phyloP scores from a whole-genome alignment of 2,888 invertebrate genomes.

The Caradrina kadenii region DNA sequence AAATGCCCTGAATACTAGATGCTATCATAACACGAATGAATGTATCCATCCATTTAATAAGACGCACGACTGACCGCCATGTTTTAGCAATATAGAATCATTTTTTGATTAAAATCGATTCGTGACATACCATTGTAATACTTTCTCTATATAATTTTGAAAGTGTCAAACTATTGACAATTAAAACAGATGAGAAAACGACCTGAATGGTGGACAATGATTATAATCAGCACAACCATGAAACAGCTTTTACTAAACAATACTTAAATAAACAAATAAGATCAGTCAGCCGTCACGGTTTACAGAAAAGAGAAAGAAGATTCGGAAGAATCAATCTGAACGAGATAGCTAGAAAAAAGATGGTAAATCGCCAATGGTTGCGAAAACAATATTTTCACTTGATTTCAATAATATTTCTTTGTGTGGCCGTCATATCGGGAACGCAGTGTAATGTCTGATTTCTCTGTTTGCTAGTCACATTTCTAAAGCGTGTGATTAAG shows the following conservation, averaged over 20 bases:
- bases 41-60: constrained; percentile 54
- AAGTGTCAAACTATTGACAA: constrained; percentile 67
- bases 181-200: constrained; percentile 61
- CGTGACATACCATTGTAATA: constrained; percentile 69
- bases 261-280: constrained; percentile 71
- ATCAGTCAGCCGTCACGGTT: constrained; percentile 65
- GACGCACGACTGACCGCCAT: constrained; percentile 60
- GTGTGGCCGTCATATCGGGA: constrained; percentile 64
- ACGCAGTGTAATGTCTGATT: constrained; percentile 68
- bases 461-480: constrained; percentile 75
- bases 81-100: constrained; percentile 51
- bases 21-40: constrained; percentile 62
- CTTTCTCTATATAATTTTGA: constrained; percentile 66
- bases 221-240: constrained; percentile 67
- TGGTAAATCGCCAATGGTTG: constrained; percentile 56
- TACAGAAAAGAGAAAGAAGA: constrained; percentile 44
- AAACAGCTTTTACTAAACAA: constrained; percentile 70
- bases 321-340: constrained; percentile 55
- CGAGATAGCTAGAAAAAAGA: constrained; percentile 63
- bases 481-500: constrained; percentile 80
- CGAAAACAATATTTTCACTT: constrained; percentile 72
- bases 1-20: constrained; percentile 67
- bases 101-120: constrained; percentile 66
- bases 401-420: constrained; percentile 73
- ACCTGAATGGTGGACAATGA: constrained; percentile 58